A percentile compares a stretch with the other conserved stretches of the same genome.
Evolutionary conservation across 2,888 invertebrate genomes (phyloP).

Genomic region (Acrobasis repandana): DNA sequence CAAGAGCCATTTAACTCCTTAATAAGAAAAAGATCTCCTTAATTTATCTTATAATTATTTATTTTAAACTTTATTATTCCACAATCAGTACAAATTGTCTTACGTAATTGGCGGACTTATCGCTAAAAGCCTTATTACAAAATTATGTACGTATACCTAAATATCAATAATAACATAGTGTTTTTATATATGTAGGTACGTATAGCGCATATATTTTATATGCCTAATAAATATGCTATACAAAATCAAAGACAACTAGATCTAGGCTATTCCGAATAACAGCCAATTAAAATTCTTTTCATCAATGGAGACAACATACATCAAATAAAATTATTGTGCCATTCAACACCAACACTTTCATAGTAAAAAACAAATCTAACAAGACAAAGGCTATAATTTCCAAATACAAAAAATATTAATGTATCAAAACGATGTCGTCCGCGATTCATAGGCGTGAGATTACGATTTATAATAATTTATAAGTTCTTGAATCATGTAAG

Average conservation of each 20-base stretch:
- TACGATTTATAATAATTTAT: conserved; percentile 17
- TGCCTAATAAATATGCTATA: not conserved
- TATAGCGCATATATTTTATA: too few species aligned
- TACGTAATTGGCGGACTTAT: too few species aligned
- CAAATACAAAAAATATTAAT: conserved; percentile 5
- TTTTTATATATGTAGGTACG: too few species aligned
- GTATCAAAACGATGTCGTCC: not conserved
- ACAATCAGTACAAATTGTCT: too few species aligned
- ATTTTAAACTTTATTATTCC: too few species aligned
- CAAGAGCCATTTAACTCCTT: too few species aligned
- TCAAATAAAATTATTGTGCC: not conserved
- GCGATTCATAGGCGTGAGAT: not conserved
- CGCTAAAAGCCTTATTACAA: too few species aligned
- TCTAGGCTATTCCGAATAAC: not conserved
- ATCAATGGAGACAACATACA: not conserved
- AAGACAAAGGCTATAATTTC: not conserved
- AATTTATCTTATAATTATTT: too few species aligned
- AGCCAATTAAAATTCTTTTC: not conserved
- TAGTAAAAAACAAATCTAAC: not conserved
- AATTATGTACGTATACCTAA: too few species aligned
- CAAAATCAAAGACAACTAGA: not conserved
- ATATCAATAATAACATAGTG: too few species aligned
- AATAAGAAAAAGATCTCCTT: too few species aligned
- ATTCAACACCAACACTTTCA: not conserved
- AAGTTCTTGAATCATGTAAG: conserved; percentile 29